phyloP scores from a whole-genome alignment of 2,113 vertebrate genomes.

The Phasianus colchicus region DNA sequence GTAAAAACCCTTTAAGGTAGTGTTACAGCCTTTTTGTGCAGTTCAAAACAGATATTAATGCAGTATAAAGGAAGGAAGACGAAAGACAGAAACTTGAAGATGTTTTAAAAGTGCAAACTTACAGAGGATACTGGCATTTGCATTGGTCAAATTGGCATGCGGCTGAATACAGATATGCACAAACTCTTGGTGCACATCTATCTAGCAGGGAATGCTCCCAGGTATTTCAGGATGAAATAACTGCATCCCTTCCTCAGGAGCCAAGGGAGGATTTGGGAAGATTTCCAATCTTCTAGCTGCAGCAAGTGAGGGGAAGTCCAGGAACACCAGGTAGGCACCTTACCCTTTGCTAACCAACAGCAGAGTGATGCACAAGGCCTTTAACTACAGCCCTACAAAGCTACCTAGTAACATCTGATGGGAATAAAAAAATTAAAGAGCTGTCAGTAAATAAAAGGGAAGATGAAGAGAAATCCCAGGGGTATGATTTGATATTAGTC shows the following conservation, averaged over 20 bases:
- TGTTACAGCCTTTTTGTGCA: neutral
- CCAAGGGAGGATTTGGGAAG: neutral
- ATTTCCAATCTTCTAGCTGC: neutral
- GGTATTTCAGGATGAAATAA: neutral
- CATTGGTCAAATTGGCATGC: neutral
- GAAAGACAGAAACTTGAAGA: neutral
- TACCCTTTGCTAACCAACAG: neutral
- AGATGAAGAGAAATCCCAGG: neutral
- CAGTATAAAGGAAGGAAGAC: neutral
- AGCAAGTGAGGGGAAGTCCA: neutral
- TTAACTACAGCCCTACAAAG: neutral
- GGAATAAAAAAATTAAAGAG: neutral
- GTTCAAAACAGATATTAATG: neutral
- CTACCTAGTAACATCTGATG: neutral
- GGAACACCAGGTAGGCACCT: neutral
- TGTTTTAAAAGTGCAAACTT: neutral
- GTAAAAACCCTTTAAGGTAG: neutral
- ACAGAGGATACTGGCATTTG: neutral
- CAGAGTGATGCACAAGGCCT: neutral
- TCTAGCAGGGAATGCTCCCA: accelerated
- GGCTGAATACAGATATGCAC: neutral
- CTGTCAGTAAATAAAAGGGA: neutral
- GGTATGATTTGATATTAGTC: neutral
- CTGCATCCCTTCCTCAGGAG: neutral
- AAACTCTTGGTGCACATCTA: neutral